These are phyloP conservation scores for Parasteatoda tepidariorum DNA, from an alignment of 1,140 invertebrate genomes.

Conservation along the genomic window DNA sequence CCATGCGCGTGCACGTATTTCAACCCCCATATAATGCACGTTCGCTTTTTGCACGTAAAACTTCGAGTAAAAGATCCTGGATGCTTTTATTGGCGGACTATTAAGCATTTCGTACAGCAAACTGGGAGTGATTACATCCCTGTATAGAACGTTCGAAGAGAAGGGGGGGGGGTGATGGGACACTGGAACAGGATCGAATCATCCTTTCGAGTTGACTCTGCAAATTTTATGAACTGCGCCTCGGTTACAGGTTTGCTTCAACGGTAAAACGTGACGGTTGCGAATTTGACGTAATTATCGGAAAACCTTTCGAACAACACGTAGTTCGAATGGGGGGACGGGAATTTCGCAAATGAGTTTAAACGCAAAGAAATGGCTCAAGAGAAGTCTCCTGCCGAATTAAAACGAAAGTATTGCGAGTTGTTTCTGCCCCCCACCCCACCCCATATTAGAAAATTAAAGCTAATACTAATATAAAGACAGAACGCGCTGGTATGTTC, in stretches of 20 bases:
- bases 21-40: not conserved
- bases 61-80: not conserved
- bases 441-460: conserved; percentile 16
- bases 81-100: conserved; percentile 47
- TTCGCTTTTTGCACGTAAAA: conserved; percentile 54
- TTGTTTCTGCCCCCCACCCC: not conserved
- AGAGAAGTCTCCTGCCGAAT: conserved; percentile 28
- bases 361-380: conserved; percentile 37
- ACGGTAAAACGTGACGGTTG: conserved; percentile 28
- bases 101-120: conserved; percentile 31
- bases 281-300: conserved; percentile 54
- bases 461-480: conserved; percentile 56
- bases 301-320: conserved; percentile 39
- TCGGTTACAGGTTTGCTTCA: not conserved
- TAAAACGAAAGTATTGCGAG: conserved; percentile 47
- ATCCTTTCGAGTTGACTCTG: conserved; percentile 38
- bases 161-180: not conserved
- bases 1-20: conserved; percentile 45
- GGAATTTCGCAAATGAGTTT: conserved; percentile 49
- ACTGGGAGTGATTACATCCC: conserved; percentile 45
- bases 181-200: not conserved
- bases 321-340: conserved; percentile 6
- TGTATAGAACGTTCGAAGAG: not conserved
- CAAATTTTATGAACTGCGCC: conserved; percentile 52
- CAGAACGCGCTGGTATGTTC: not conserved